These are phyloP conservation scores for Patella vulgata DNA, from an alignment of 1,140 invertebrate species.

Conservation along the genomic window DNA sequence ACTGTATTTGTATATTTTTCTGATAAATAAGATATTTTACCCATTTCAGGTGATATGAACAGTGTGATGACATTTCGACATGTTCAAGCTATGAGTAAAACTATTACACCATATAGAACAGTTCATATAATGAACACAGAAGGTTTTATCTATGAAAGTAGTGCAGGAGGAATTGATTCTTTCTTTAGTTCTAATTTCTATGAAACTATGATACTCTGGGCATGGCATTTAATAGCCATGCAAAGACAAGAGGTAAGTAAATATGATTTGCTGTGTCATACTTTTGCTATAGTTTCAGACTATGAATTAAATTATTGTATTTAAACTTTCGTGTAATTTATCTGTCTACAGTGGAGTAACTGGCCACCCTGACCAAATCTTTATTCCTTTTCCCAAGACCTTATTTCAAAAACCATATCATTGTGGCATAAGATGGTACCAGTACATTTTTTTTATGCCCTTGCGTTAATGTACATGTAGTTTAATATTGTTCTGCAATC, in stretches of 20 bases:
- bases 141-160: constrained; percentile 17
- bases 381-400: not conserved
- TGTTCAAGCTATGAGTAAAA: constrained; percentile 4
- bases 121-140: constrained; percentile 27
- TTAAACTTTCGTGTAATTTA: constrained; percentile 7
- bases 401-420: not conserved
- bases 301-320: not conserved
- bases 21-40: not conserved
- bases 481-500: too few relatives aligned
- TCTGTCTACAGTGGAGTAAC: constrained; percentile 6
- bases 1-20: not conserved
- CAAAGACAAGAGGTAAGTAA: constrained; percentile 22
- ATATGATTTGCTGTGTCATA: too few relatives aligned
- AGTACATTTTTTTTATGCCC: too few relatives aligned
- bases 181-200: not conserved
- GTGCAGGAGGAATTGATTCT: not conserved
- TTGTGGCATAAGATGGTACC: not conserved
- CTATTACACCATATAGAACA: constrained; percentile 17
- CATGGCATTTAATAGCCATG: constrained; percentile 27
- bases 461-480: too few relatives aligned
- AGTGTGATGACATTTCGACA: constrained; percentile 29
- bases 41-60: constrained; percentile 30
- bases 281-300: not conserved
- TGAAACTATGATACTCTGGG: constrained; percentile 23
- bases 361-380: not conserved